A percentile compares a stretch with the other conserved stretches of the same genome.
These are phyloP conservation scores for Lophochroa leadbeateri DNA, from an alignment of 2,113 vertebrate species.

Conservation along the genomic window DNA sequence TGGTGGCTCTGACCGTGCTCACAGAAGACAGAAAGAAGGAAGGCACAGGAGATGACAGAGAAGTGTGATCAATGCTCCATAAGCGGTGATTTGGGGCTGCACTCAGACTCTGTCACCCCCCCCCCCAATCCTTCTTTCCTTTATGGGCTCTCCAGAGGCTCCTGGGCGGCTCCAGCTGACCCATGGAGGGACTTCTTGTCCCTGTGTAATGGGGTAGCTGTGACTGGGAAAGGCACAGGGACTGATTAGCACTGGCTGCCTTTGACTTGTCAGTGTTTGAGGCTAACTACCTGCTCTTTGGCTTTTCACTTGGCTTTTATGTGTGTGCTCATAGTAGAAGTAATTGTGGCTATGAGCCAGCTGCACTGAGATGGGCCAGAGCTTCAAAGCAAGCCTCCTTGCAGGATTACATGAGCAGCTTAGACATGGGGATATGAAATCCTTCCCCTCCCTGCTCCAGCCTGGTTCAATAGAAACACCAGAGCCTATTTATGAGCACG, in stretches of 20 bases:
- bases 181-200: neutral
- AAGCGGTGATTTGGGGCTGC: neutral
- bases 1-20: neutral
- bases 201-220: neutral
- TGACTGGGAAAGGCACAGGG: neutral
- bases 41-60: neutral
- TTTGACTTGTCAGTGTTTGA: neutral
- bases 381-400: neutral
- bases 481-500: neutral
- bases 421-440: neutral
- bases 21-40: neutral
- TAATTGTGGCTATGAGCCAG: constrained; percentile 7
- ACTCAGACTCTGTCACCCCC: neutral
- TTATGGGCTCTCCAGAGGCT: neutral
- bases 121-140: neutral
- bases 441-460: neutral
- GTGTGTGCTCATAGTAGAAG: neutral
- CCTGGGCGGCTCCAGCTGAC: neutral
- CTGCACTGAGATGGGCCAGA: fast-evolving
- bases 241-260: neutral
- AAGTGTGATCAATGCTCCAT: fast-evolving
- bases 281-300: neutral
- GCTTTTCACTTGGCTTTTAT: neutral
- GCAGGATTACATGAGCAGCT: neutral
- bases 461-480: neutral